Evolutionary conservation across 2,888 invertebrate species (phyloP).

Genomic region (Thera obeliscata): DNA sequence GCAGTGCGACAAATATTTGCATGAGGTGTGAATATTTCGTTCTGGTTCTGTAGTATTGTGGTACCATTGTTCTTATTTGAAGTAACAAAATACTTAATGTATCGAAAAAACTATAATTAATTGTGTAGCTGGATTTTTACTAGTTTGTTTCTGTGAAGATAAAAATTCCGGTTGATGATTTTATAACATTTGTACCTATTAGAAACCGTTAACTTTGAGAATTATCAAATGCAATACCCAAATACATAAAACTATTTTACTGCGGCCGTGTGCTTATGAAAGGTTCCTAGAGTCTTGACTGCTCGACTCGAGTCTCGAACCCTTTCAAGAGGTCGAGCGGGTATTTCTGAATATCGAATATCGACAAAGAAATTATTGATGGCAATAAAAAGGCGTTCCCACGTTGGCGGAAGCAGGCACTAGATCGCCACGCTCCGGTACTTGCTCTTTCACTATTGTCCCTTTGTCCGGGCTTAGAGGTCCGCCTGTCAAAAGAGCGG

Average conservation of each 20-base stretch:
- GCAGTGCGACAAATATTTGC: no score
- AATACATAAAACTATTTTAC: neutral
- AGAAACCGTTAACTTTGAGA: no score
- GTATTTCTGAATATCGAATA: slow-evolving; percentile 54
- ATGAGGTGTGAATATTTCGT: no score
- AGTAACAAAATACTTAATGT: no score
- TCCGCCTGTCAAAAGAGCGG: slow-evolving; percentile 69
- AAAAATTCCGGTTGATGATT: no score
- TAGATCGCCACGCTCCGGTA: slow-evolving; percentile 78
- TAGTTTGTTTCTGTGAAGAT: no score
- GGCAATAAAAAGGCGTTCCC: slow-evolving; percentile 73
- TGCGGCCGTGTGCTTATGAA: slow-evolving; percentile 1
- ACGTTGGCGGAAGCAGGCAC: slow-evolving; percentile 74
- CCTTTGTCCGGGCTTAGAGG: slow-evolving; percentile 71
- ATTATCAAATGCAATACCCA: no score
- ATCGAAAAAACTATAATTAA: no score
- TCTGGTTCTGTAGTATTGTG: no score
- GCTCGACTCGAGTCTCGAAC: slow-evolving; percentile 26
- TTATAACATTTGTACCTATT: no score
- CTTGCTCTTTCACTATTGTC: slow-evolving; percentile 77
- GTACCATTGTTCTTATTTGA: no score
- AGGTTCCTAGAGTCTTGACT: slow-evolving; percentile 17
- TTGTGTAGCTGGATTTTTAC: no score
- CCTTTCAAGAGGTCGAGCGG: slow-evolving; percentile 29
- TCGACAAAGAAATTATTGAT: slow-evolving; percentile 60